Percentiles rank a stretch among this genome's conserved stretches.
Conservation (phyloP, 2,113 vertebrate species). For the Myotis lucifugus region DNA sequence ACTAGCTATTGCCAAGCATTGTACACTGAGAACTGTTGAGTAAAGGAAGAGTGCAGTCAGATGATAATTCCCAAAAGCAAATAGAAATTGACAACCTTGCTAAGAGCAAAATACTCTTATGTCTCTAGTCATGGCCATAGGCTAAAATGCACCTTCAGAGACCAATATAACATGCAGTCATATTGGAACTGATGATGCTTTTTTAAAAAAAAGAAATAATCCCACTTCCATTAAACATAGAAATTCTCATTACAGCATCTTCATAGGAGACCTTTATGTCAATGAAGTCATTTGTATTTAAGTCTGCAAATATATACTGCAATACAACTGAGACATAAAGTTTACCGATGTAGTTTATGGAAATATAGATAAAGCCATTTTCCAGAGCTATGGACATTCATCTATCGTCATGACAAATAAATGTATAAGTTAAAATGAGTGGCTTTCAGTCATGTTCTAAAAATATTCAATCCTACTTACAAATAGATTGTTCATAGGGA, state of each 20-base stretch:
- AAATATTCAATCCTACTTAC: slow-evolving; percentile 4
- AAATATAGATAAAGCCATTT: slow-evolving; percentile 20
- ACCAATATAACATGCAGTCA: neutral
- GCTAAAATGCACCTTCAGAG: neutral
- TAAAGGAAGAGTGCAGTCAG: slow-evolving; percentile 10
- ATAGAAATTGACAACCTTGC: neutral
- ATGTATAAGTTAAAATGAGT: neutral
- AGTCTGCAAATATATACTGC: neutral
- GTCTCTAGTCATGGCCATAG: neutral
- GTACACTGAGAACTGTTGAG: neutral
- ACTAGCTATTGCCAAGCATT: slow-evolving; percentile 58
- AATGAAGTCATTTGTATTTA: neutral
- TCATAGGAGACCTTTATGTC: slow-evolving; percentile 13
- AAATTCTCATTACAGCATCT: neutral
- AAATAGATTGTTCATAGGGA: neutral
- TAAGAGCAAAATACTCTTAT: slow-evolving; percentile 22
- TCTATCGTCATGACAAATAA: neutral
- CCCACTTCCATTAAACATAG: neutral
- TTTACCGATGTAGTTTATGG: neutral
- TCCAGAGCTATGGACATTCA: neutral
- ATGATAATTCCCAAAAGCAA: slow-evolving; percentile 20
- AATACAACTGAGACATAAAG: neutral
- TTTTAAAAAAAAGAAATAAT: neutral
- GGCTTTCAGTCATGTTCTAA: slow-evolving; percentile 27
- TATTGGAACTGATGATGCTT: neutral